Percentiles rank a stretch among this genome's conserved stretches.
Conservation (phyloP, 2,797 vertebrate species). For the Chromobotia macracanthus region DNA sequence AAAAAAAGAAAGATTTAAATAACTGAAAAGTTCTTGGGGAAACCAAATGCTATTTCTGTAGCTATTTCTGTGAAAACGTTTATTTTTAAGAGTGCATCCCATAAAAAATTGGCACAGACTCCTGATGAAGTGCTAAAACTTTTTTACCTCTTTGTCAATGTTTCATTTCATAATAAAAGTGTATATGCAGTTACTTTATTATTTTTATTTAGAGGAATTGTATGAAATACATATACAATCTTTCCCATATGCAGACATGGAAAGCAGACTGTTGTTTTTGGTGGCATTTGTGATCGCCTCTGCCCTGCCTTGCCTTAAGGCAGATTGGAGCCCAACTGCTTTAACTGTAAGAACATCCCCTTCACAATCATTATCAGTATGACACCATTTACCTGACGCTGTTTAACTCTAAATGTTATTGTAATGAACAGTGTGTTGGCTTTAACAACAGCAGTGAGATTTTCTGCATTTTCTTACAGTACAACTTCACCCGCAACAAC, state of each 20-base stretch:
- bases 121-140: no score
- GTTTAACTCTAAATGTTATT: neutral
- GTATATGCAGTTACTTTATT: neutral
- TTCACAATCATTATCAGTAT: neutral
- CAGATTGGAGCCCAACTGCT: neutral
- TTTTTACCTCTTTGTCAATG: neutral
- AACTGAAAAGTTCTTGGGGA: no score
- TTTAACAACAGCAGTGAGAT: neutral
- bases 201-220: neutral
- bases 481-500: neutral
- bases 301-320: neutral
- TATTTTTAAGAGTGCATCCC: neutral
- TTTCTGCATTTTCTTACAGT: neutral
- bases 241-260: conserved; percentile 9
- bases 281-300: conserved; percentile 1
- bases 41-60: no score
- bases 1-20: no score
- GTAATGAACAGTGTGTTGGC: neutral
- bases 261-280: neutral
- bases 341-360: conserved; percentile 2
- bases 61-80: no score
- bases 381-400: neutral
- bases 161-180: neutral
- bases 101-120: neutral
- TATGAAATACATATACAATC: neutral